phyloP scores from a whole-genome alignment of 2,797 vertebrate species.

The Scyliorhinus canicula region DNA sequence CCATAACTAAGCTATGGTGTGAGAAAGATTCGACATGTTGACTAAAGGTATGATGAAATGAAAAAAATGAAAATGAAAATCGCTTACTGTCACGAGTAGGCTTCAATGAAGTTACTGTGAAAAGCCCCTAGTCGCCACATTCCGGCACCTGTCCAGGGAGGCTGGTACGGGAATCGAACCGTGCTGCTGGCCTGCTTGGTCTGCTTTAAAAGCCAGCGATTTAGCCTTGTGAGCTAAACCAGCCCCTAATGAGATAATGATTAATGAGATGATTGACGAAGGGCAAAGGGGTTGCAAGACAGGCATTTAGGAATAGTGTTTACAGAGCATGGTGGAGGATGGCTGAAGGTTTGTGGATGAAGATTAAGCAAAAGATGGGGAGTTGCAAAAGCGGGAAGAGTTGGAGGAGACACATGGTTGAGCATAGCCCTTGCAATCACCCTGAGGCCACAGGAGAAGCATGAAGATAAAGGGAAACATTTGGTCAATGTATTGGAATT shows the following conservation, averaged over 20 bases:
- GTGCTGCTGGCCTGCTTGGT: too few species aligned
- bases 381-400: not conserved
- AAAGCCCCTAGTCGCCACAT: too few species aligned
- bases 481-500: not conserved
- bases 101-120: too few species aligned
- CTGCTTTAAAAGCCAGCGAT: too few species aligned
- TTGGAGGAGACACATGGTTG: not conserved
- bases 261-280: not conserved
- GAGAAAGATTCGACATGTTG: not conserved
- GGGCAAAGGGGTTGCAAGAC: not conserved
- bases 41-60: not conserved
- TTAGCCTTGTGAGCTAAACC: too few species aligned
- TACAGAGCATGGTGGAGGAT: not conserved
- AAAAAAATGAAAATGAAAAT: too few species aligned
- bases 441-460: too few species aligned
- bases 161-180: too few species aligned
- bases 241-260: too few species aligned
- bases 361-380: not conserved
- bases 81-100: too few species aligned
- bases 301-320: not conserved
- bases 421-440: too few species aligned
- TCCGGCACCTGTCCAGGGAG: too few species aligned
- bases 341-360: not conserved
- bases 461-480: not conserved
- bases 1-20: not conserved